Evolutionary conservation across 2,113 vertebrate genomes (phyloP), one percentile per base, ranked within the genome.

Genomic region (Tetrao urogallus): DNA sequence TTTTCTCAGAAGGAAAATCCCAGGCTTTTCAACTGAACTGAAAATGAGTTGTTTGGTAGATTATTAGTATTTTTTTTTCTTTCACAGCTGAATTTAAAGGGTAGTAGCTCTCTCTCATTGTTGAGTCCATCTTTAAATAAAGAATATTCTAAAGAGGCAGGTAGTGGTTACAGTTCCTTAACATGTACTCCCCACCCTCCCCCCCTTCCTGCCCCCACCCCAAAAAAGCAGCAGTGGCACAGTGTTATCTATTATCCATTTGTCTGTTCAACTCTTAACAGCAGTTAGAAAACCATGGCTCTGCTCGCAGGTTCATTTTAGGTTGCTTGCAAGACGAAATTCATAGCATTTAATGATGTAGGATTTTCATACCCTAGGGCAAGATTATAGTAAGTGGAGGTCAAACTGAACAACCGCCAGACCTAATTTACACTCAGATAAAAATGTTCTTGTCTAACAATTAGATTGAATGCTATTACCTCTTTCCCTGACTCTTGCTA

Each of bases 341-440:
- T 93, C 54, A n/a, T 81, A 77, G 38, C 76, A 50, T 94, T 92
- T 96, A 92, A 97, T 94, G 91, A 94, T 97, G 38, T 70, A 81
- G 94, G 82, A 95, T 96, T 96, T 95, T 94, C 86, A 69, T 97
- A 94, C 94, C 93, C 94, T 94, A 66, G 91, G 94, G 94, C 95
- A 78, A 86, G 85, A 94, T 95, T 94, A 86, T 88, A 69, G 91
- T 86, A 75, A 97, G 90, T 88, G 82, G 93, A 95, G 94, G 95
- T 97, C 95, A 96, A 89, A 90, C 92, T 94, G 96, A 94, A 94
- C 85, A 88, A 86, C 88, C 0, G 19, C 94, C 91, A 95, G 93
- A 86, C 76, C 93, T 96, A 93, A 96, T 96, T 96, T 95, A 81
- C 79, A 81, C 93, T 81, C 0, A 1, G 85, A 89, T 92, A 91